Evolutionary conservation across 2,797 vertebrate genomes (phyloP), one percentile per base, ranked within the genome.

Genomic region (Salarias fasciatus): DNA sequence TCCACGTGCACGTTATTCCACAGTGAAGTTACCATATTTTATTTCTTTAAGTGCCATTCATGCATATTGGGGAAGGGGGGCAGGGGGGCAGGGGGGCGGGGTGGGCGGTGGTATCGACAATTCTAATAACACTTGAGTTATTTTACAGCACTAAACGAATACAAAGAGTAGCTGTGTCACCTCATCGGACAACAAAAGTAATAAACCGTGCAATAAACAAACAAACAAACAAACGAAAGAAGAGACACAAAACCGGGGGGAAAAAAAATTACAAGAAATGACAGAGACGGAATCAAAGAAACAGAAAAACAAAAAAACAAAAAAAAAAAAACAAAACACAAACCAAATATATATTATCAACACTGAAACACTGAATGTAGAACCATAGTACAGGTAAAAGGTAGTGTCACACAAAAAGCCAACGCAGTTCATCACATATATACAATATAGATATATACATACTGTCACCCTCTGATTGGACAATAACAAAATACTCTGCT

Each of bases 401-500:
- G 93, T 93, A 94, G 94, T 95, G 93, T 92, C 94, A 94, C 94
- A 96, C 94, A 94, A 95, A 94, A 95, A 94, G 94, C 94, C 90
- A 94, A 94, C 91, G 92, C 93, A 90, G 93, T 93, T 94, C 94
- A 94, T 95, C 94, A 96, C 95, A 94, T 96, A 96, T 96, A 96
- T 96, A 96, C 95, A 96, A 94, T 95, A 96, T 94, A 96, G 94
- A 94, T 96, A 96, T 96, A 93, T 96, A 96, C 95, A 96, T 88
- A 93, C 88, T 90, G 91, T 94, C 94, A 93, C 93, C 94, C 94
- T 96, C 89, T 93, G 90, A 94, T 94, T 93, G 93, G 93, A 95
- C 94, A 94, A 95, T 96, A 96, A 95, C 95, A 96, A 96, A 96
- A 96, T 96, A 96, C 93, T 96, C 94, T 92, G 91, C 88, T 81